These are phyloP conservation scores for Drosophila subobscura DNA, from an alignment of 1,140 invertebrate genomes.

Conservation along the genomic window DNA sequence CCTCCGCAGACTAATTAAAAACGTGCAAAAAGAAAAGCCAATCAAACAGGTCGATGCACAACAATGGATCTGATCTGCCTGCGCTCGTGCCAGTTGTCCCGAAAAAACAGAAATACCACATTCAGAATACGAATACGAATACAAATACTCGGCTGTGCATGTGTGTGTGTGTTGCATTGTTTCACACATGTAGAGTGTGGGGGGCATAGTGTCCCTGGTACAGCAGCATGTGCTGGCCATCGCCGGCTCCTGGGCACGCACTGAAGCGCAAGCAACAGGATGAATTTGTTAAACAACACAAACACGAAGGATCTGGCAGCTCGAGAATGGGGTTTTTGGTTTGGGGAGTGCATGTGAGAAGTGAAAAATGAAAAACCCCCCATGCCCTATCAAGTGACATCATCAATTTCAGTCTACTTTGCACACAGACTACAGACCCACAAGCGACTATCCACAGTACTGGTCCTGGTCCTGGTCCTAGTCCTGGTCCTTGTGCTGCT, in stretches of 20 bases:
- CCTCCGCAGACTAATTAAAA: slow-evolving; percentile 67
- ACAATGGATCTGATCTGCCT: slow-evolving; percentile 43
- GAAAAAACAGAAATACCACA: slow-evolving; percentile 27
- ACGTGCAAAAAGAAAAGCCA: slow-evolving; percentile 79
- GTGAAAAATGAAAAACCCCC: slow-evolving; percentile 83
- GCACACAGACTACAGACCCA: slow-evolving; percentile 37
- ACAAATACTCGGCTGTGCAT: background rate
- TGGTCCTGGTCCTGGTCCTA: slow-evolving; percentile 26
- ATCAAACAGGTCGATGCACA: slow-evolving; percentile 81
- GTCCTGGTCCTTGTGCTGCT: slow-evolving; percentile 23
- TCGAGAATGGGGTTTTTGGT: slow-evolving; percentile 6
- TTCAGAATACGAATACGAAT: no score
- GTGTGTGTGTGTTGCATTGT: slow-evolving; percentile 13
- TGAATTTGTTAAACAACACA: slow-evolving; percentile 79
- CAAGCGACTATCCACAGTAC: slow-evolving; percentile 4
- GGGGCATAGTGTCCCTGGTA: slow-evolving; percentile 10
- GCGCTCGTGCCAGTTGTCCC: slow-evolving; percentile 20
- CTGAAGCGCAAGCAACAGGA: slow-evolving; percentile 79
- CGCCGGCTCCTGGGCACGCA: slow-evolving; percentile 51
- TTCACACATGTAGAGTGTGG: slow-evolving; percentile 1
- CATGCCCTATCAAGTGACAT: slow-evolving; percentile 82
- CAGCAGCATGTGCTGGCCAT: slow-evolving; percentile 59
- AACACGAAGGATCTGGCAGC: slow-evolving; percentile 48
- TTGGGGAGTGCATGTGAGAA: slow-evolving; percentile 45
- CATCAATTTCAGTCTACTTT: slow-evolving; percentile 83